Conservation (phyloP, 1,140 invertebrate genomes). For the Bombus polaris region DNA sequence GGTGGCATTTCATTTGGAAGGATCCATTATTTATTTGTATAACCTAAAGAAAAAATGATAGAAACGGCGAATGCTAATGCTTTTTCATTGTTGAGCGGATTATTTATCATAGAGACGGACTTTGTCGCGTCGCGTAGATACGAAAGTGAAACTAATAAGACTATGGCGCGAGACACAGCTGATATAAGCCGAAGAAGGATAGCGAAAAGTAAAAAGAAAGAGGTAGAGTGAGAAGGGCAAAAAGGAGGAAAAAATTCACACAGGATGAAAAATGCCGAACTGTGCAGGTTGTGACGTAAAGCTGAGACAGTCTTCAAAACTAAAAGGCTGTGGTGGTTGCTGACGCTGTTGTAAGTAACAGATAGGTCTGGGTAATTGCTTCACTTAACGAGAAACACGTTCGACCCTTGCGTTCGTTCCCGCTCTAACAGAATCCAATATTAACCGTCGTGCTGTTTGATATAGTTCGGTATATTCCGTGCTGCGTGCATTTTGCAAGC, state of each 20-base stretch:
- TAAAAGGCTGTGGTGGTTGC: slow-evolving; percentile 77
- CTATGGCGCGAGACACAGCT: neutral
- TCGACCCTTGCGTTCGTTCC: slow-evolving; percentile 67
- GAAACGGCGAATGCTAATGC: neutral
- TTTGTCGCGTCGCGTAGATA: neutral
- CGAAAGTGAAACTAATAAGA: slow-evolving; percentile 22
- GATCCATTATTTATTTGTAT: slow-evolving; percentile 3
- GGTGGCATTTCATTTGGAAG: neutral
- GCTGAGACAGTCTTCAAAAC: slow-evolving; percentile 77
- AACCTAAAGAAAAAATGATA: neutral
- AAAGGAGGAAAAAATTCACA: neutral
- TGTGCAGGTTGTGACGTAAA: slow-evolving; percentile 62
- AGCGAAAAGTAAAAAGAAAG: no score
- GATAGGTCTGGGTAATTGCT: slow-evolving; percentile 79
- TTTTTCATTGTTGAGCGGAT: neutral
- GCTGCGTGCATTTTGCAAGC: slow-evolving; percentile 59
- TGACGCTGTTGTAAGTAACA: slow-evolving; percentile 77
- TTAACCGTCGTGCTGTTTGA: slow-evolving; percentile 73
- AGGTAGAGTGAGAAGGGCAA: neutral
- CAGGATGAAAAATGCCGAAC: slow-evolving; percentile 44
- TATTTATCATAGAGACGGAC: neutral
- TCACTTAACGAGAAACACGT: slow-evolving; percentile 82
- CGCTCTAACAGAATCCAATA: slow-evolving; percentile 62
- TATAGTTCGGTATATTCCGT: slow-evolving; percentile 65
- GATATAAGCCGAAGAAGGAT: neutral